Percentiles rank a stretch among this genome's conserved stretches.
Conservation (phyloP, 1,140 invertebrate species). For the Harpegnathos saltator region DNA sequence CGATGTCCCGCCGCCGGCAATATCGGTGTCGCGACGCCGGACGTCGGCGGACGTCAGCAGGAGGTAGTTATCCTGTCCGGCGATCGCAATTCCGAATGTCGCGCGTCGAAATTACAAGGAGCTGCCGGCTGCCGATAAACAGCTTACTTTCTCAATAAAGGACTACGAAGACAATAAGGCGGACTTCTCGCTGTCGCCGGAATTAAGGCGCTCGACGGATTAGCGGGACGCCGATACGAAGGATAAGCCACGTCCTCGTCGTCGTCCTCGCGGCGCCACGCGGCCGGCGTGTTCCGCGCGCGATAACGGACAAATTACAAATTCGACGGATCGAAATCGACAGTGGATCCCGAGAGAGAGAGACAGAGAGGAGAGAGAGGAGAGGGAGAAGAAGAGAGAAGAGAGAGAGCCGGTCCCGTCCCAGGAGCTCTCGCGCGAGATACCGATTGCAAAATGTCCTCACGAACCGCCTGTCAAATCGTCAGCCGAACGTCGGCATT, state of each 20-base stretch:
- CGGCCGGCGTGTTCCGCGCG: slow-evolving; percentile 39
- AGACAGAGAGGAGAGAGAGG: no score
- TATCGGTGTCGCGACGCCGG: slow-evolving; percentile 23
- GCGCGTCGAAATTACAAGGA: slow-evolving; percentile 57
- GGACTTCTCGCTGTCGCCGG: slow-evolving; percentile 44
- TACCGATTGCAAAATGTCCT: no score
- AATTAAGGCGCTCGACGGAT: slow-evolving; percentile 54
- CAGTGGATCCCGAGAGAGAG: no score
- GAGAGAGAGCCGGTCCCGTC: no score
- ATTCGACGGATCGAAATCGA: slow-evolving; percentile 58
- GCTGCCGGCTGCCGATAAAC: slow-evolving; percentile 73
- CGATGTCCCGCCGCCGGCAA: slow-evolving; percentile 1
- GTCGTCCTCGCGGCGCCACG: no score
- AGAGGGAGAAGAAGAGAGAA: no score
- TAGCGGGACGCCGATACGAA: slow-evolving; percentile 59
- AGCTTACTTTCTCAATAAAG: slow-evolving; percentile 76
- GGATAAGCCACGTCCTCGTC: slow-evolving; percentile 54
- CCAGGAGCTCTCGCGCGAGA: no score
- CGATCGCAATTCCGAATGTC: slow-evolving; percentile 57
- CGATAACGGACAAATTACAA: slow-evolving; percentile 61
- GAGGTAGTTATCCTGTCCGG: slow-evolving; percentile 39
- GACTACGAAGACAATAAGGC: slow-evolving; percentile 66
- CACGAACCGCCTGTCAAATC: no score
- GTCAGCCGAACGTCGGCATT: no score
- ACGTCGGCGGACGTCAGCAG: slow-evolving; percentile 11